These are phyloP conservation scores for Idaea aversata DNA, from an alignment of 2,888 invertebrate genomes.

Conservation along the genomic window DNA sequence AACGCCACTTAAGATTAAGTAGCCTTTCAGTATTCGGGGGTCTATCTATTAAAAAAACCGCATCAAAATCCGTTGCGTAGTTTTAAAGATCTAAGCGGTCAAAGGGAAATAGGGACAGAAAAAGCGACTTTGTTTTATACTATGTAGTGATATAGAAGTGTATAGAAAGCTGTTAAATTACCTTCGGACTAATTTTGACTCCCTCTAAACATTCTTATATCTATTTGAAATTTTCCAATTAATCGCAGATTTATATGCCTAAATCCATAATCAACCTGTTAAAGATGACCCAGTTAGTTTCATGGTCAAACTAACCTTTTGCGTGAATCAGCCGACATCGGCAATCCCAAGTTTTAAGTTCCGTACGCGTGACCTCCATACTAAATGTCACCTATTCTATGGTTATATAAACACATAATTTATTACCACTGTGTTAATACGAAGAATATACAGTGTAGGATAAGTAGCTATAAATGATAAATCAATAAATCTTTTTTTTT, in stretches of 20 bases:
- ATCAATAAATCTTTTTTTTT: neutral
- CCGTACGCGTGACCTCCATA: slow-evolving; percentile 64
- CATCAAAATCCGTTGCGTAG: too few relatives aligned
- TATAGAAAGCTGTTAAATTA: too few relatives aligned
- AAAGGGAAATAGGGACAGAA: too few relatives aligned
- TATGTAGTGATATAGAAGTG: too few relatives aligned
- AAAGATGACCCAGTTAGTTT: slow-evolving; percentile 53
- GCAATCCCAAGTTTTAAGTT: slow-evolving; percentile 65
- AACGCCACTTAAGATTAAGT: too few relatives aligned
- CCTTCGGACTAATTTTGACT: too few relatives aligned
- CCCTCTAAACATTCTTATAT: too few relatives aligned
- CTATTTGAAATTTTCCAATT: too few relatives aligned
- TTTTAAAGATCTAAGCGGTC: too few relatives aligned
- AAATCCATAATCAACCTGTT: slow-evolving; percentile 26
- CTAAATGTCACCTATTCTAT: slow-evolving; percentile 26
- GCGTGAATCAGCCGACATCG: slow-evolving; percentile 72
- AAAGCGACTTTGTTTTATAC: too few relatives aligned
- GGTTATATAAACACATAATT: neutral
- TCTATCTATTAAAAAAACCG: too few relatives aligned
- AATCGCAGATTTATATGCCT: neutral
- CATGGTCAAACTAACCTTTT: slow-evolving; percentile 29
- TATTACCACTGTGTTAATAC: neutral
- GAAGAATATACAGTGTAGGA: neutral
- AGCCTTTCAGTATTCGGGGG: too few relatives aligned
- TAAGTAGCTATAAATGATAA: neutral